Percentiles rank a stretch among this genome's conserved stretches.
Conservation (phyloP, 2,797 vertebrate genomes). For the Molossus molossus region DNA sequence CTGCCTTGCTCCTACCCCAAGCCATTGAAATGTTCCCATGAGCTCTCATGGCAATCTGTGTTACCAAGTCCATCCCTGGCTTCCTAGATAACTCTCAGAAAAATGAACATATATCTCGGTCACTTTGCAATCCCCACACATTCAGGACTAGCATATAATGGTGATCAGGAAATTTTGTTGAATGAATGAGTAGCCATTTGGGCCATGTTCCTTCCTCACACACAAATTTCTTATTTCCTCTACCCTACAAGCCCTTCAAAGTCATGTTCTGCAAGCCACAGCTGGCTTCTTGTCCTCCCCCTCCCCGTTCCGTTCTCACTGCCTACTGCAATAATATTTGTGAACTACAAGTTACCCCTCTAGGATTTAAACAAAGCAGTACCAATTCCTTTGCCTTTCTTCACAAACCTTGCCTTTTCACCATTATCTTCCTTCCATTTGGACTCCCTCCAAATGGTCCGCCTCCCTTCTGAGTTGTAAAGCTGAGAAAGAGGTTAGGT, state of each 20-base stretch:
- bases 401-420: constrained; percentile 61
- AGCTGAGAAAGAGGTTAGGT: constrained; percentile 70
- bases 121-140: too few species aligned
- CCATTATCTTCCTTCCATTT: constrained; percentile 70
- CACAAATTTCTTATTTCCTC: neutral
- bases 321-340: constrained; percentile 23
- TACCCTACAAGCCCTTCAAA: neutral
- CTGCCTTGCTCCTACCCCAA: neutral
- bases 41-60: neutral
- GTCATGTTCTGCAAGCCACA: neutral
- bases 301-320: neutral
- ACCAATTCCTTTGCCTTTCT: constrained; percentile 47
- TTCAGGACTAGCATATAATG: too few species aligned
- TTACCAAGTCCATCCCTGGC: neutral
- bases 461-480: constrained; percentile 75
- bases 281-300: neutral
- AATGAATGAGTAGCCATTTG: neutral
- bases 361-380: constrained; percentile 58
- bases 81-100: neutral
- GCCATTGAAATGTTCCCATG: too few species aligned
- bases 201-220: neutral
- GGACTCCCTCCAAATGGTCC: constrained; percentile 75
- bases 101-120: rapidly evolving
- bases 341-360: constrained; percentile 72
- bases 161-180: neutral